phyloP scores from a whole-genome alignment of 2,888 invertebrate species.

The Cinara cedri region DNA sequence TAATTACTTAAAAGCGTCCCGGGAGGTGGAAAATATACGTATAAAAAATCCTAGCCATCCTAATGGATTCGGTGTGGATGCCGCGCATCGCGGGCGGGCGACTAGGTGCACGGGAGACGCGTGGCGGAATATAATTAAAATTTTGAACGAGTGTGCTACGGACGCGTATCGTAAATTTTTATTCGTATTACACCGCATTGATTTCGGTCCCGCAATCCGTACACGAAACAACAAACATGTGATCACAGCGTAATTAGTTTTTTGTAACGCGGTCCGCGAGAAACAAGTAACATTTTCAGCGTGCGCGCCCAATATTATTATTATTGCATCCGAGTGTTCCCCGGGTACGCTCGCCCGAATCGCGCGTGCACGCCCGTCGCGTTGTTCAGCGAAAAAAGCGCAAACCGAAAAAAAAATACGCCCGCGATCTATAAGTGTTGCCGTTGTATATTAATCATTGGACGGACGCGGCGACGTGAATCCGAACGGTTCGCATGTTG shows the following conservation, averaged over 20 bases:
- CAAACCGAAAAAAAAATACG: too few species aligned
- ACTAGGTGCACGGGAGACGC: not conserved
- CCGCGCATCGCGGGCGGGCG: too few species aligned
- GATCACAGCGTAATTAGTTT: slow-evolving; percentile 1
- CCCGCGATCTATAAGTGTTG: too few species aligned
- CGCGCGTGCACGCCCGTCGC: too few species aligned
- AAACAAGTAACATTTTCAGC: not conserved
- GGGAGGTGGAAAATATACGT: not conserved
- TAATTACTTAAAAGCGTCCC: slow-evolving; percentile 1
- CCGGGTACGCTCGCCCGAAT: too few species aligned
- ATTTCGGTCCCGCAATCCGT: too few species aligned
- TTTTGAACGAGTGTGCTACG: not conserved
- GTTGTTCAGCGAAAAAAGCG: too few species aligned
- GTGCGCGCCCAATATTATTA: not conserved
- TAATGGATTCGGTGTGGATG: not conserved
- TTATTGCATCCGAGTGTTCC: not conserved
- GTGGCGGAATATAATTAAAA: slow-evolving; percentile 10
- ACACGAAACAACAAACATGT: not conserved
- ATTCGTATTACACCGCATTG: not conserved
- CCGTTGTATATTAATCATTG: too few species aligned
- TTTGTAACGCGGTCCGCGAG: not conserved
- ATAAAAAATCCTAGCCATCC: not conserved
- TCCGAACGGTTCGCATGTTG: too few species aligned
- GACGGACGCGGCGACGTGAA: too few species aligned
- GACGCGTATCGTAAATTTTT: not conserved